These are phyloP conservation scores for Acanthornis magna DNA, from an alignment of 2,797 vertebrate species.

Conservation along the genomic window DNA sequence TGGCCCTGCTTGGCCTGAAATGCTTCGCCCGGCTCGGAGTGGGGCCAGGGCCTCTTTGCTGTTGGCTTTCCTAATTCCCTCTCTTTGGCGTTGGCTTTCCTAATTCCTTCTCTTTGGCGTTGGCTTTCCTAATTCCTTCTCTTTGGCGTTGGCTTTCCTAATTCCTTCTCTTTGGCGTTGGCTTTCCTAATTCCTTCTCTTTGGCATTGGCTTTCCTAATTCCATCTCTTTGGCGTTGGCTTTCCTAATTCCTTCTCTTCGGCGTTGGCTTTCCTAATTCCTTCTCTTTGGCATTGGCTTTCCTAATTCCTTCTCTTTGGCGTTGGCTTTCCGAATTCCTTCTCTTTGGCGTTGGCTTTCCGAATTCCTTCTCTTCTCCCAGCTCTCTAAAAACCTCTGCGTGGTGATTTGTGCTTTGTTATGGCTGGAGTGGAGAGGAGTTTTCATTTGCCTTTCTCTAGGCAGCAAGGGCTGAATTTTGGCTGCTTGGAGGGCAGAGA, in stretches of 20 bases:
- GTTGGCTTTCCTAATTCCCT: slow-evolving; percentile 14
- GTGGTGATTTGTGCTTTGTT: neutral
- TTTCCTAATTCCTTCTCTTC: neutral
- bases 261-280: neutral
- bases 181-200: neutral
- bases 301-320: neutral
- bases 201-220: neutral
- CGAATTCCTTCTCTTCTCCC: neutral
- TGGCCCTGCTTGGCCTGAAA: neutral
- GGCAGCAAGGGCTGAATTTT: neutral
- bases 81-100: neutral
- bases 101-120: neutral
- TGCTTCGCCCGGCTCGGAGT: neutral
- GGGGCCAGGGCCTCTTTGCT: neutral
- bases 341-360: neutral
- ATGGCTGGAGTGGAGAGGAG: neutral
- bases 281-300: neutral
- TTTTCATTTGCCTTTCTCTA: neutral
- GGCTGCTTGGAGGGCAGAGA: neutral
- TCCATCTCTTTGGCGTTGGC: neutral
- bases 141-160: too few species aligned
- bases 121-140: slow-evolving; percentile 8
- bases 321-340: slow-evolving; percentile 9
- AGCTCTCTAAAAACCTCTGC: neutral
- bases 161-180: neutral